Evolutionary conservation across 2,113 vertebrate genomes (phyloP).

Genomic region (Ctenodactylus gundi): DNA sequence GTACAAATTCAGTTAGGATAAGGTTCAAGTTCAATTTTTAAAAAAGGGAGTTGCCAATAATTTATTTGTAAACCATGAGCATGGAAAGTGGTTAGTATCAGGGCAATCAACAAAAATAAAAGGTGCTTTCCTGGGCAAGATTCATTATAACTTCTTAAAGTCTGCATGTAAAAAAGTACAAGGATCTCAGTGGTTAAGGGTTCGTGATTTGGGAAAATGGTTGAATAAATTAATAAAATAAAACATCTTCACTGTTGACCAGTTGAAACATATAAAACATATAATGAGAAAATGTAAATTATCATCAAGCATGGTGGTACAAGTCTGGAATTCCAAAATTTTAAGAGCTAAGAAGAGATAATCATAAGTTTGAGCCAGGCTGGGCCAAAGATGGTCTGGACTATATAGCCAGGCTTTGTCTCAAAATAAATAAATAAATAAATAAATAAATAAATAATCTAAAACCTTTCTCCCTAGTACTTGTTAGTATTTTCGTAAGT

Average conservation of each 20-base stretch:
- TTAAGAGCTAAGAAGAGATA: neutral
- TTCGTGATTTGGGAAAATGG: neutral
- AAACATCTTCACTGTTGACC: neutral
- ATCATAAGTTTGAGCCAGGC: neutral
- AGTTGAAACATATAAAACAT: neutral
- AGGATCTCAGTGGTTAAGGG: neutral
- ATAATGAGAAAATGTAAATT: constrained; percentile 1
- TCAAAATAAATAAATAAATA: neutral
- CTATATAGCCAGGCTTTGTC: neutral
- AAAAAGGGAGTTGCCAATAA: neutral
- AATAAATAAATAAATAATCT: neutral
- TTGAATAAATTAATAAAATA: neutral
- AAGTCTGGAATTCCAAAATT: neutral
- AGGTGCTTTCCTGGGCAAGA: neutral
- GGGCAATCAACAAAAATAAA: neutral
- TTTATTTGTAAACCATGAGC: neutral
- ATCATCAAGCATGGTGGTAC: neutral
- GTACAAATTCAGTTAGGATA: neutral
- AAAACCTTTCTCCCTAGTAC: neutral
- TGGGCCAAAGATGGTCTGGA: no score
- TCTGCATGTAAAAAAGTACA: neutral
- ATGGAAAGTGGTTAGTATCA: neutral
- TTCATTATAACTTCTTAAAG: neutral
- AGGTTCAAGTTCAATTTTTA: no score
- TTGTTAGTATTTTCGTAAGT: neutral